Conservation (phyloP, 2,888 invertebrate genomes). For the Branchipolynoe longqiensis region DNA sequence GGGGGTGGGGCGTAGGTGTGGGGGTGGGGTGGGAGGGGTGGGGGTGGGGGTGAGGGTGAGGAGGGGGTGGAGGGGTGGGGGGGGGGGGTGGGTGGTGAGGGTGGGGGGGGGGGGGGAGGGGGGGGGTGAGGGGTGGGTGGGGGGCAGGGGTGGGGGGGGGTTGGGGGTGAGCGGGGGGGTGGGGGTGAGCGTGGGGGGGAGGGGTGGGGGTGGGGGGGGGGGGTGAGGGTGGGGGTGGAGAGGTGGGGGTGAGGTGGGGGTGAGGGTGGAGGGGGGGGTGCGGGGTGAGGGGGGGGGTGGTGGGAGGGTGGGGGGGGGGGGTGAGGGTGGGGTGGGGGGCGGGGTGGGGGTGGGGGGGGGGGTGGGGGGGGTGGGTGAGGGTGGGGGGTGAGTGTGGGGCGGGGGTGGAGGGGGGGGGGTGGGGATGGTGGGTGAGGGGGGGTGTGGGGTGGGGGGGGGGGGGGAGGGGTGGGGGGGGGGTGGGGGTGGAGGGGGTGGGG, state of each 20-base stretch:
- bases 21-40: background rate
- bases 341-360: background rate
- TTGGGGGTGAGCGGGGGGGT: background rate
- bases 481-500: too few species aligned
- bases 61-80: background rate
- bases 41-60: background rate
- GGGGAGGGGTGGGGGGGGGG: background rate
- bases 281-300: background rate
- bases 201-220: slow-evolving; percentile 1
- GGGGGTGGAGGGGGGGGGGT: too few species aligned
- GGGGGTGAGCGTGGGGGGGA: background rate
- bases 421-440: too few species aligned
- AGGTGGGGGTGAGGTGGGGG: background rate
- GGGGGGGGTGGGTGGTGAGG: slow-evolving; percentile 30
- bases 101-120: too few species aligned
- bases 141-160: background rate
- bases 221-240: too few species aligned
- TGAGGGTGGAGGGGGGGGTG: background rate
- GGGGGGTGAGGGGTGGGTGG: too few species aligned
- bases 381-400: too few species aligned
- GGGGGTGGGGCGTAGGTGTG: background rate
- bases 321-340: background rate
- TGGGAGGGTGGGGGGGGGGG: too few species aligned
- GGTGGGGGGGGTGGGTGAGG: background rate
- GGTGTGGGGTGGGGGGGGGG: background rate